Evolutionary conservation across 2,113 vertebrate species (phyloP), one percentile per base, ranked within the genome.

Genomic region (Alexandromys fortis): DNA sequence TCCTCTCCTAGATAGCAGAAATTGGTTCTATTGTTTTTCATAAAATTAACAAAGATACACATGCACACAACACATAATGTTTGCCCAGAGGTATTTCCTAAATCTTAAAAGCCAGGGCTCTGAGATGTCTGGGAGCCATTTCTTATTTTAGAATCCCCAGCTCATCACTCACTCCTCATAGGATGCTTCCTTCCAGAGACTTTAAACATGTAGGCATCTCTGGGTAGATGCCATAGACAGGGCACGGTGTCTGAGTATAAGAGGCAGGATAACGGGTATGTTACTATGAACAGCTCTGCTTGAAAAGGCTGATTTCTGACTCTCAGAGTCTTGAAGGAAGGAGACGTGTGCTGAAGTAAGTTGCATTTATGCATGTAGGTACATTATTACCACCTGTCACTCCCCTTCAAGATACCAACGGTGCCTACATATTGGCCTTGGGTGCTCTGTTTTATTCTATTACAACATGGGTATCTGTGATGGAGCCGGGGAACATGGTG

Each of bases 241-340:
- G 86, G 68, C 7, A 42, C 91, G 78, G 58, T 7, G 30, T 79
- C 87, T 1, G 1, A 83, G 35, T 52, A 73, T 93, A 95, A 89
- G 90, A 97, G 96, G 90, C 7, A 35, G 55, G 42, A 58, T 93
- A 88, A 0, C 70, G 81, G 90, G 89, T 91, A 77, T 89, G 94
- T 96, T 89, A 90, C 9, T 3, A 92, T 86, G 94, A 95, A 93
- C 0, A 13, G 49, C 78, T 95, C 24, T 21, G n/a, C 38, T 94
- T 95, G 95, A 92, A 89, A 96, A 95, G 42, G 5, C 58, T 91
- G 87, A 94, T 93, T 95, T 95, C 33, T 94, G 97, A 68, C 91
- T 76, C 91, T 94, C 90, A 7, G 42, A 11, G n/a, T 0, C 45
- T 91, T 92, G 33, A 85, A 96, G 96, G 86, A 67, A 38, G 61